phyloP scores from a whole-genome alignment of 1,140 invertebrate species.

The Pseudomyrmex gracilis region DNA sequence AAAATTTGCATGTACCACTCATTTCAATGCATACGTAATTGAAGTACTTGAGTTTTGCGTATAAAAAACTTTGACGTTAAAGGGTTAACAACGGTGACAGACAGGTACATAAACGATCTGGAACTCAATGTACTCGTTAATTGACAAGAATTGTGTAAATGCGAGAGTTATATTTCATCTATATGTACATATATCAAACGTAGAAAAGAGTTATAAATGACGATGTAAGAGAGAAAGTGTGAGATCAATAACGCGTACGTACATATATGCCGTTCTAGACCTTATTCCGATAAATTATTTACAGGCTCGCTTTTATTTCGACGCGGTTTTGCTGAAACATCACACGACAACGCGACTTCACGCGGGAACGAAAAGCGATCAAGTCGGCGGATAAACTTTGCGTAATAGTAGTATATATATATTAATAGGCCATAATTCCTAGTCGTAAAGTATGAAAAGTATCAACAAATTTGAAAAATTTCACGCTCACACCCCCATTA shows the following conservation, averaged over 20 bases:
- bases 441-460: conserved; percentile 81
- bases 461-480: conserved; percentile 80
- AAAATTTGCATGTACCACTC: neutral
- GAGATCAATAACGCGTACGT: neutral
- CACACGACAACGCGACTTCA: neutral
- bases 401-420: conserved; percentile 74
- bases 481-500: conserved; percentile 67
- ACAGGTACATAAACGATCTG: neutral
- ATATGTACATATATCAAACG: neutral
- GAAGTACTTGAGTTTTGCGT: neutral
- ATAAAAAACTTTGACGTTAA: neutral
- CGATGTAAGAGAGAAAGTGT: too few relatives aligned
- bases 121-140: neutral
- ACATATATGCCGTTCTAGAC: conserved; percentile 8
- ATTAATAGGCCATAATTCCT: conserved; percentile 80
- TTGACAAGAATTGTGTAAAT: neutral
- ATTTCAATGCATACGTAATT: conserved; percentile 10
- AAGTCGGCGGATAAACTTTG: conserved; percentile 80
- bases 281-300: conserved; percentile 25
- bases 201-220: neutral
- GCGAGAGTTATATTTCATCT: neutral
- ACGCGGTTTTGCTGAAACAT: conserved; percentile 15
- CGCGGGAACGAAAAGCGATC: conserved; percentile 68
- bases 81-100: neutral
- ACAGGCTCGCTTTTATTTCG: conserved; percentile 1